A percentile compares a stretch with the other conserved stretches of the same genome.
These are phyloP conservation scores for Raillietiella orientalis DNA, from an alignment of 2,888 invertebrate species.

Conservation along the genomic window DNA sequence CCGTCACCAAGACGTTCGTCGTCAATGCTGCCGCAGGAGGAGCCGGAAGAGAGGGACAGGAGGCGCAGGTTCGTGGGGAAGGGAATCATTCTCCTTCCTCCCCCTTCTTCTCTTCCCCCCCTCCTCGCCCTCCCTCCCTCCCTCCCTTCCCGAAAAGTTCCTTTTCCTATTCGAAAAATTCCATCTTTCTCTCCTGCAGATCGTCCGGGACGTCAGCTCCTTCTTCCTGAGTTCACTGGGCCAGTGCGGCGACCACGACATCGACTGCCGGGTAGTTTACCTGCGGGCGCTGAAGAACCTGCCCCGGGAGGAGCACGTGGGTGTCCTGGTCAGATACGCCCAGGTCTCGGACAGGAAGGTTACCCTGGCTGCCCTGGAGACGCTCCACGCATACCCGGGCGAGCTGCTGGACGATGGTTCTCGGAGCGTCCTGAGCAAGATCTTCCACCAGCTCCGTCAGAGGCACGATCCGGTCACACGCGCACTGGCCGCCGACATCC, in stretches of 20 bases:
- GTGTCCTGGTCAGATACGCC: conserved; percentile 21
- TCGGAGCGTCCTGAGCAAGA: conserved; percentile 9
- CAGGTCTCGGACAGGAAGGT: conserved; percentile 18
- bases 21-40: conserved; percentile 11
- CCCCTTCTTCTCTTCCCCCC: no score
- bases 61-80: no score
- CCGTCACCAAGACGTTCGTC: conserved; percentile 22
- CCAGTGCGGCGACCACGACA: no score
- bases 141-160: no score
- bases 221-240: no score
- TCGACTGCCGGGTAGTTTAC: conserved; percentile 22
- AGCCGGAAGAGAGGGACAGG: conserved; percentile 9
- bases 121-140: no score
- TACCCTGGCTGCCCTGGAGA: conserved; percentile 30
- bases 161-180: no score
- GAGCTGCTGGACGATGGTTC: conserved; percentile 9
- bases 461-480: conserved; percentile 32
- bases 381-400: conserved; percentile 20
- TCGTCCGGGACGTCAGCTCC: no score
- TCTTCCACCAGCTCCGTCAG: conserved; percentile 12
- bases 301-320: conserved; percentile 21
- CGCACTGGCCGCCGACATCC: conserved; percentile 30
- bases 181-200: no score
- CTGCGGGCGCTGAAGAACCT: conserved; percentile 35
- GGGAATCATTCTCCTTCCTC: no score